Evolutionary conservation across 2,888 invertebrate species (phyloP).

Genomic region (Cacoxenus indagator): DNA sequence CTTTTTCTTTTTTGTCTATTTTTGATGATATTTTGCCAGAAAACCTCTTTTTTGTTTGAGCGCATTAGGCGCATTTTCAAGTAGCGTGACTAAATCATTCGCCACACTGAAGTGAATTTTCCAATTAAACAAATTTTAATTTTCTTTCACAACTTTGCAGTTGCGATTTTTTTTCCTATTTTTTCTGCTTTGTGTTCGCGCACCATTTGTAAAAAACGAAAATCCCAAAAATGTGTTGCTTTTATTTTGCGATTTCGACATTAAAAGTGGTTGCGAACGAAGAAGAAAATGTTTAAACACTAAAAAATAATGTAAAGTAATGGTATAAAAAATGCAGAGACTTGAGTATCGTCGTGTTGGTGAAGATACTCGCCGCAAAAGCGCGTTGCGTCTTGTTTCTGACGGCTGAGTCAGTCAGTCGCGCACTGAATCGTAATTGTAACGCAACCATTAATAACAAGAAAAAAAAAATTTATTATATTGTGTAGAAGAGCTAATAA

Average conservation of each 20-base stretch:
- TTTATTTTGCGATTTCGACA: constrained; percentile 42
- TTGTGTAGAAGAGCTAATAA: too few relatives aligned
- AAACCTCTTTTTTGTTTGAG: constrained; percentile 5
- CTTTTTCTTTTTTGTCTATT: constrained; percentile 10
- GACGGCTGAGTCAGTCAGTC: constrained; percentile 40
- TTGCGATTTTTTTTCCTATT: background rate
- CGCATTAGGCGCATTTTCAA: constrained; percentile 33
- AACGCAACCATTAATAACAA: constrained; percentile 60
- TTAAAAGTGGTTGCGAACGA: constrained; percentile 49
- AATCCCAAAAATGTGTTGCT: background rate
- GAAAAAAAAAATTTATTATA: constrained; percentile 24
- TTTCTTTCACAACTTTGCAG: constrained; percentile 32
- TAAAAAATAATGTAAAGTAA: constrained; percentile 48
- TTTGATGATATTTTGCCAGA: constrained; percentile 32
- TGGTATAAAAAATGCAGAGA: constrained; percentile 44
- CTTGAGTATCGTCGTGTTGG: constrained; percentile 23
- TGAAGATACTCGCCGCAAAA: constrained; percentile 9
- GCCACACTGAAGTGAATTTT: constrained; percentile 58
- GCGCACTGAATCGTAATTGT: constrained; percentile 67
- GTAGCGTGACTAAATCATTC: constrained; percentile 59
- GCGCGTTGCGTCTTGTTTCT: background rate
- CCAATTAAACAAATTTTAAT: constrained; percentile 55
- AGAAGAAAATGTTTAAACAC: constrained; percentile 39
- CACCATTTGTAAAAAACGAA: background rate
- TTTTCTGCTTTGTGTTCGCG: background rate